Conservation (phyloP, 2,113 vertebrate genomes). For the Turdus rufiventris region DNA sequence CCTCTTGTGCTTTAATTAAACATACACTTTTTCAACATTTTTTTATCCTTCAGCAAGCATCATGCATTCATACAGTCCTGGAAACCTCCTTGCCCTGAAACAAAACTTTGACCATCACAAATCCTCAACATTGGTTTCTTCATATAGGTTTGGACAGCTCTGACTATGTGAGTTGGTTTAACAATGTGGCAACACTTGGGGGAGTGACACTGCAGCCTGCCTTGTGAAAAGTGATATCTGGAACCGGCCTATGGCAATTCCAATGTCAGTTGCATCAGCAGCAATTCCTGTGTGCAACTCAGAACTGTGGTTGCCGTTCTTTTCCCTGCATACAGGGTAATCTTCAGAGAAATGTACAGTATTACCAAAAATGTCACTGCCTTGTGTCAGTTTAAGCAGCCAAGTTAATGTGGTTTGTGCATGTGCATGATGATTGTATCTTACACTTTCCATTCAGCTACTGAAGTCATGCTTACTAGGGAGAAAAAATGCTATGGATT, state of each 20-base stretch:
- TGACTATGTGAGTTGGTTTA: background rate
- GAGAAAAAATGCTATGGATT: background rate
- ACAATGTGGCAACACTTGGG: accelerated
- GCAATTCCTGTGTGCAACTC: background rate
- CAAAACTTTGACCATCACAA: background rate
- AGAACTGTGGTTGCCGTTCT: background rate
- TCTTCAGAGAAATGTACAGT: background rate
- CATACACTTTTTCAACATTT: background rate
- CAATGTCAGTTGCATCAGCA: background rate
- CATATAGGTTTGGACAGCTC: background rate
- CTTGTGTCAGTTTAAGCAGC: background rate
- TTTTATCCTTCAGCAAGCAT: background rate
- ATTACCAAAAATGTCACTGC: background rate
- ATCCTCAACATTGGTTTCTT: background rate
- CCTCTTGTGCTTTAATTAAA: background rate
- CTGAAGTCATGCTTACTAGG: background rate
- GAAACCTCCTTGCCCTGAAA: background rate
- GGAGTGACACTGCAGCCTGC: background rate
- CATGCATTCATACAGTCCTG: background rate
- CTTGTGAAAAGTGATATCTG: background rate
- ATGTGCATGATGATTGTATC: background rate
- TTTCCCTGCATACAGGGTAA: background rate
- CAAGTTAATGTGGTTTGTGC: background rate
- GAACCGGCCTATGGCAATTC: background rate
- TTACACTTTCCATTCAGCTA: constrained; percentile 20